A percentile compares a stretch with the other conserved stretches of the same genome.
Conservation (phyloP, 2,797 vertebrate species). For the Octomys mimax region DNA sequence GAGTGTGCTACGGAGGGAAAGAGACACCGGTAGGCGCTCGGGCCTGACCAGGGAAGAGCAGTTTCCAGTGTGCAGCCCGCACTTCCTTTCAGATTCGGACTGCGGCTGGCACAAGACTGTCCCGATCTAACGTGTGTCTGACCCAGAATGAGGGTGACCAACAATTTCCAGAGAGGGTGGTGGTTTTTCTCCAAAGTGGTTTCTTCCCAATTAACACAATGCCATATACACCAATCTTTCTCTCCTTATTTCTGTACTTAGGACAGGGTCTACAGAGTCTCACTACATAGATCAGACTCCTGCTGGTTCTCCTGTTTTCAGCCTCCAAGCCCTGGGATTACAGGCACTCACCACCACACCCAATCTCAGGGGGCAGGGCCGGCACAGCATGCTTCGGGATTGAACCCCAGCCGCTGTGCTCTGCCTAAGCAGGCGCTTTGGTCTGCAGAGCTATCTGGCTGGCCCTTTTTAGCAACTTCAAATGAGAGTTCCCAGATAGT, state of each 20-base stretch:
- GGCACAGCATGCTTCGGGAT: no score
- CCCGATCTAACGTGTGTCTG: background rate
- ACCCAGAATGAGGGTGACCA: fast-evolving
- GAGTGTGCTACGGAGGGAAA: background rate
- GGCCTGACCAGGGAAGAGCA: background rate
- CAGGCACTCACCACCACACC: no score
- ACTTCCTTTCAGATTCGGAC: background rate
- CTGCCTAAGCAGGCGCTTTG: no score
- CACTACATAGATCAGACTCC: no score
- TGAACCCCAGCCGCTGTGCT: no score
- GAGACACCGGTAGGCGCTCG: background rate
- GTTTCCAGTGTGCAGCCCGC: background rate
- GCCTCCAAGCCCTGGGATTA: no score
- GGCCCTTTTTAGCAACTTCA: background rate
- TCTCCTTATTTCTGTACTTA: no score
- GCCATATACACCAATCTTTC: background rate
- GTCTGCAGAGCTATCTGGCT: no score
- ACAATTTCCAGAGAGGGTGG: background rate
- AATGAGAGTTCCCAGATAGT: background rate
- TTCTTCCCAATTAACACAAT: background rate
- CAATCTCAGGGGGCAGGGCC: no score
- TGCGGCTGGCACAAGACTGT: background rate
- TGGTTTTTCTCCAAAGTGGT: background rate
- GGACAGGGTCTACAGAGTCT: no score
- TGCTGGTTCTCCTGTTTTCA: no score